Base-by-base conservation (phyloP, 1,140 invertebrate genomes). In the Anoplophora glabripennis region DNA sequence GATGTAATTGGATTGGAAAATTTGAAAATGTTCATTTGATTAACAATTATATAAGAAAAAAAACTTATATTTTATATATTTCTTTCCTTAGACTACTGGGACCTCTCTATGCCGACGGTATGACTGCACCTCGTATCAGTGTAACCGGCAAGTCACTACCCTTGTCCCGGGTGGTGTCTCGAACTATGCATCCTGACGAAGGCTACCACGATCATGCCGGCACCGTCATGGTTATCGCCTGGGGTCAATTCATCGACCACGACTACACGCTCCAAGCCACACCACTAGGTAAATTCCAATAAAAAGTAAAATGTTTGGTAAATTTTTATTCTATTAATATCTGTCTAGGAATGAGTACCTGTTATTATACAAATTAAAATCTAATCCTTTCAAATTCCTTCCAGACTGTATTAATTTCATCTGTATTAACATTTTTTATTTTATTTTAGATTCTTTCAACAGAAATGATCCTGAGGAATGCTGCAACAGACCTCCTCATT, bases 231-330 rank as follows among this genome's bases (percentile, higher is more conserved):
- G 84, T 94, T 40, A 93, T 95, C 57, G 91, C 92, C 49, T 94
- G 92, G 92, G 93, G 92, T 66, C 93, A 96, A 78, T 94, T 95
- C 75, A 92, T 95, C 84, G 93, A 95, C 75, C 93, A 96, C 78
- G 93, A 96, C 73, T 89, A 93, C 65, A 95, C 92, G 1, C 80
- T 95, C 8, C 94, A 91, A 47, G 92, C 84, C 28, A 93, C 90
- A 33, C 90, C 90, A 56, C 76, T 93, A 59, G 90, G 90, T 92
- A 81, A 78, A 70, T 65, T 47, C 11, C 7, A 48, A n/a, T 17
- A 36, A 18, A 47, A 9, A 45, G 14, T 45, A 10, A 14, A 53
- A 37, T 1, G 3, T 36, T 51, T 51, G n/a, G 35, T 51, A 5
- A 51, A 9, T 45, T 14, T 45, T 45, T 45, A 44, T 51, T 51